Evolutionary conservation across 53 echinoderm and acorn worm species (phyloP), one percentile per base, ranked within the genome.

Genomic region (Paelopatides confundens): DNA sequence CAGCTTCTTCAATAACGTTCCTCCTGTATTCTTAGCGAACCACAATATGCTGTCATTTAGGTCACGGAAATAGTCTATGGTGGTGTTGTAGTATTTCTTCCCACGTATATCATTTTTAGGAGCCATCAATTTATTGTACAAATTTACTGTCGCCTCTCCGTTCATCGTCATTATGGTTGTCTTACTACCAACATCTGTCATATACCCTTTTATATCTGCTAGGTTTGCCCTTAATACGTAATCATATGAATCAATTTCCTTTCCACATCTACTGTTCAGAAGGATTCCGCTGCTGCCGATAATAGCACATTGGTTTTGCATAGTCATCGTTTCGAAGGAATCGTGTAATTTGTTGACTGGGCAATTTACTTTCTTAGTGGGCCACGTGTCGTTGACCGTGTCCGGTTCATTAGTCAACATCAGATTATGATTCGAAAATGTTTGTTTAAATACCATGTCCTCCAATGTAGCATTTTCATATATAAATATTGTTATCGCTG

Each of bases 281-380:
- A n/a, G n/a, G n/a, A 21, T 76, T 0, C 76, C 76, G n/a, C 76
- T 38, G 38, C 38, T 76, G 38, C 76, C 76, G 36, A 76, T 76
- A 38, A 76, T 37, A 5, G 76, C 76, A 15, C 76, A 76, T 35
- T 26, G 35, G 18, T 39, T 38, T 18, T 38, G 37, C 27, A 6
- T 67, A 9, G 30, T 28, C 67, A 67, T 67, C 3, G 67, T 67
- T 9, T 4, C 4, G 31, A 29, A 67, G 15, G 31, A 67, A 29
- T 5, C 5, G 31, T 67, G 29, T 1, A 67, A 13, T 14, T 67
- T 31, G 8, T 31, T 30, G 28, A 67, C 34, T 27, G 33, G 31
- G 31, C 67, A 67, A 30, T 27, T 11, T 28, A 9, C 15, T 29
- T 9, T 67, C 5, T 26, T 5, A 5, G 17, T 5, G 5, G 27